Conservation (phyloP, 1,140 invertebrate genomes). For the Bombyx mandarina region DNA sequence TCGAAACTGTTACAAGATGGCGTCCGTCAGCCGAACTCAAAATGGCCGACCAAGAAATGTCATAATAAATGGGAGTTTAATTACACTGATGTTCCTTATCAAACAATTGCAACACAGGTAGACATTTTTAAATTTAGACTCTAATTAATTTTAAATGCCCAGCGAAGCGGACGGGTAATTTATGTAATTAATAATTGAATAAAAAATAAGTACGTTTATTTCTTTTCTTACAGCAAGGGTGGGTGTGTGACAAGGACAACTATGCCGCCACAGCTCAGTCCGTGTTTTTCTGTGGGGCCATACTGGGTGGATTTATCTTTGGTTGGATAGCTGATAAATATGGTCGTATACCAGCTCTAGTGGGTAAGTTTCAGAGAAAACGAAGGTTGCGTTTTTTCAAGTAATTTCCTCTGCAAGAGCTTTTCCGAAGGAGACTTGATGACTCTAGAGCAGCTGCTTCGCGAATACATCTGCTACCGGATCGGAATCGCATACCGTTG, state of each 20-base stretch:
- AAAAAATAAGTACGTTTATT: constrained; percentile 5
- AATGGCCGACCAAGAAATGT: constrained; percentile 77
- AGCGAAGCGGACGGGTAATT: too few species aligned
- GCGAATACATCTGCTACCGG: too few species aligned
- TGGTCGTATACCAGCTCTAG: constrained; percentile 85
- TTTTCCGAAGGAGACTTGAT: too few species aligned
- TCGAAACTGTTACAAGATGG: constrained; percentile 72
- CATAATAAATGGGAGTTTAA: constrained; percentile 84
- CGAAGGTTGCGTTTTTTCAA: too few species aligned
- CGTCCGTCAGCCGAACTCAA: constrained; percentile 65
- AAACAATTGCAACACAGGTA: constrained; percentile 84
- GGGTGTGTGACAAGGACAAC: constrained; percentile 88
- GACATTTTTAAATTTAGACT: constrained; percentile 1
- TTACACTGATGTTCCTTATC: constrained; percentile 81
- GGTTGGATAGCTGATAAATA: constrained; percentile 88
- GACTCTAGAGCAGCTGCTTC: too few species aligned
- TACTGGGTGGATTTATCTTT: constrained; percentile 86
- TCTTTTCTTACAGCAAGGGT: constrained; percentile 74
- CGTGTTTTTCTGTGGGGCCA: constrained; percentile 88
- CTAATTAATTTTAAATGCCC: too few species aligned
- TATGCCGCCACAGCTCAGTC: constrained; percentile 82
- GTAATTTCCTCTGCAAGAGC: too few species aligned
- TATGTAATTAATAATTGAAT: too few species aligned
- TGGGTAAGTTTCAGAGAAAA: constrained; percentile 60
- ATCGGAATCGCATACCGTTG: too few species aligned